Evolutionary conservation across 1,140 invertebrate genomes (phyloP).

Genomic region (Platyscapa corneri): DNA sequence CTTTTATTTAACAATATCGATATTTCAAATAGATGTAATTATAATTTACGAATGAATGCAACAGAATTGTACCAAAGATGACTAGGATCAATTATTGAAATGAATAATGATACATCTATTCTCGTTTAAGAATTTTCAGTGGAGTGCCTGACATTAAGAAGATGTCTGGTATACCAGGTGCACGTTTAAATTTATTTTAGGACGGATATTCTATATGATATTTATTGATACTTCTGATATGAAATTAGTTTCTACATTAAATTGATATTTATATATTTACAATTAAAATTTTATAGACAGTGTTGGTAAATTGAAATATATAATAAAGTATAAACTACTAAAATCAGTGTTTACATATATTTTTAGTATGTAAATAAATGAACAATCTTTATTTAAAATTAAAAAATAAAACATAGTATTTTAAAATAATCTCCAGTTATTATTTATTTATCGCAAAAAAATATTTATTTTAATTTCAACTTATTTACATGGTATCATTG

Average conservation of each 20-base stretch:
- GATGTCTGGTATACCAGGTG: slow-evolving; percentile 56
- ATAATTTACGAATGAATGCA: slow-evolving; percentile 50
- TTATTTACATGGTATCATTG: too few species aligned
- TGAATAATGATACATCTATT: slow-evolving; percentile 59
- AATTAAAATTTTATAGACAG: too few species aligned
- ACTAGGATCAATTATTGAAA: slow-evolving; percentile 58
- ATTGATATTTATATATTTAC: not conserved
- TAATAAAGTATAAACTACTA: too few species aligned
- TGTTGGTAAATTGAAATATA: too few species aligned
- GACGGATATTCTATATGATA: not conserved
- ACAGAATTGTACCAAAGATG: slow-evolving; percentile 62
- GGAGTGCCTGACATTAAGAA: slow-evolving; percentile 69
- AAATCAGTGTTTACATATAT: too few species aligned
- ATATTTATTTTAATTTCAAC: too few species aligned
- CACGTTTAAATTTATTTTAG: slow-evolving; percentile 30
- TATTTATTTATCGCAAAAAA: too few species aligned
- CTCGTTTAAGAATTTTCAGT: slow-evolving; percentile 66
- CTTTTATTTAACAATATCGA: slow-evolving; percentile 37
- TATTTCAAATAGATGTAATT: slow-evolving; percentile 14
- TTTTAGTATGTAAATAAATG: too few species aligned
- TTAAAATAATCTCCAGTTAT: too few species aligned
- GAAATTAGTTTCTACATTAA: not conserved
- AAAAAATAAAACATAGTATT: too few species aligned
- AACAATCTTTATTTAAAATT: too few species aligned
- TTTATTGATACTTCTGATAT: not conserved